phyloP scores from a whole-genome alignment of 2,797 vertebrate genomes.

The Notolepis coatsorum region DNA sequence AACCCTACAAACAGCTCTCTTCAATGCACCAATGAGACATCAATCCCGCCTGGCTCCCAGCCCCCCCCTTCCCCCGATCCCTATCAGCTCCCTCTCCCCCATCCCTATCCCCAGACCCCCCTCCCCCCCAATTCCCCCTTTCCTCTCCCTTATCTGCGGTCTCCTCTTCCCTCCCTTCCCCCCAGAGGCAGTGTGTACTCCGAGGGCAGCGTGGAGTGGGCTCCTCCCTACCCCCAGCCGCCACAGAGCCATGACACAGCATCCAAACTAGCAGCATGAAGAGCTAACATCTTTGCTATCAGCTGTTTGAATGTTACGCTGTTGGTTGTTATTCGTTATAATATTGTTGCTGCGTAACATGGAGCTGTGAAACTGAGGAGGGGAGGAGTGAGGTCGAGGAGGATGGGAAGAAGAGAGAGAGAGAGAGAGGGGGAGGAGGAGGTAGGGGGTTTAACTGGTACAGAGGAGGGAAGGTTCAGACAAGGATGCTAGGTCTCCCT shows the following conservation, averaged over 20 bases:
- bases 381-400: not conserved
- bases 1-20: not conserved
- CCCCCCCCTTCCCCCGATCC: not conserved
- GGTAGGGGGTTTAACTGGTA: not conserved
- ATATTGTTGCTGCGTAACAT: too few relatives aligned
- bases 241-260: slow-evolving; percentile 77
- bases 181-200: slow-evolving; percentile 33
- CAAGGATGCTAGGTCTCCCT: too few relatives aligned
- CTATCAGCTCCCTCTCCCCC: not conserved
- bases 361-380: not conserved
- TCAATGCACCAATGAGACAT: too few relatives aligned
- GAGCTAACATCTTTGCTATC: not conserved
- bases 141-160: slow-evolving; percentile 28
- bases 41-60: not conserved
- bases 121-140: not conserved
- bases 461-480: too few relatives aligned
- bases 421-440: not conserved
- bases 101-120: not conserved
- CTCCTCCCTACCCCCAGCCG: slow-evolving; percentile 67
- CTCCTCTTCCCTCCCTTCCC: slow-evolving; percentile 32
- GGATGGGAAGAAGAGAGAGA: not conserved
- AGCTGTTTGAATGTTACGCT: not conserved
- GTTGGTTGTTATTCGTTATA: not conserved
- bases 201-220: slow-evolving; percentile 32
- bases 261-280: slow-evolving; percentile 50